phyloP scores from a whole-genome alignment of 2,888 invertebrate genomes.

The Galerucella pusilla region DNA sequence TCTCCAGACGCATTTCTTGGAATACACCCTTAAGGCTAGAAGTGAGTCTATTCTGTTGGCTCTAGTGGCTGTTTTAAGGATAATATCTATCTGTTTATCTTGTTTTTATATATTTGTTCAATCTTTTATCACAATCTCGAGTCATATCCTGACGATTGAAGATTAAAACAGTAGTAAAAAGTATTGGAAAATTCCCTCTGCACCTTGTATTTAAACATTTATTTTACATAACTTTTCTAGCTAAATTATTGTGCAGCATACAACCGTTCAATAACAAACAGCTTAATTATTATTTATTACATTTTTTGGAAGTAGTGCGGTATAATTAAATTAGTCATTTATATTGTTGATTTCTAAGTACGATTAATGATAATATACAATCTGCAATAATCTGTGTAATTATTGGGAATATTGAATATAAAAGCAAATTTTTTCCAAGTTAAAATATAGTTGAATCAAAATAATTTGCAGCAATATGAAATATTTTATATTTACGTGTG shows the following conservation, averaged over 20 bases:
- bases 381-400: not conserved
- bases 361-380: not conserved
- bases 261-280: not conserved
- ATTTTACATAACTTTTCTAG: not conserved
- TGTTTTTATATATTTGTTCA: too few relatives aligned
- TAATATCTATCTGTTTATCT: too few relatives aligned
- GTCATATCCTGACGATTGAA: too few relatives aligned
- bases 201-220: too few relatives aligned
- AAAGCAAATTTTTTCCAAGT: not conserved
- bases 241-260: not conserved
- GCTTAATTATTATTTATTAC: not conserved
- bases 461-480: constrained; percentile 8
- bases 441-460: not conserved
- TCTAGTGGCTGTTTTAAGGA: too few relatives aligned
- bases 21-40: too few relatives aligned
- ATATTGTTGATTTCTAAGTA: not conserved
- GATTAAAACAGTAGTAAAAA: too few relatives aligned
- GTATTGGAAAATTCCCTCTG: too few relatives aligned
- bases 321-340: not conserved
- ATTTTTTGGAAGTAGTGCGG: not conserved
- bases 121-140: too few relatives aligned
- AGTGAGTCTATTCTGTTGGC: too few relatives aligned
- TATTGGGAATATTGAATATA: not conserved
- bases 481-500: not conserved
- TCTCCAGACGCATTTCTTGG: too few relatives aligned